Percentiles rank a stretch among this genome's conserved stretches.
Conservation (phyloP, 1,140 invertebrate species). For the Lethrus apterus region DNA sequence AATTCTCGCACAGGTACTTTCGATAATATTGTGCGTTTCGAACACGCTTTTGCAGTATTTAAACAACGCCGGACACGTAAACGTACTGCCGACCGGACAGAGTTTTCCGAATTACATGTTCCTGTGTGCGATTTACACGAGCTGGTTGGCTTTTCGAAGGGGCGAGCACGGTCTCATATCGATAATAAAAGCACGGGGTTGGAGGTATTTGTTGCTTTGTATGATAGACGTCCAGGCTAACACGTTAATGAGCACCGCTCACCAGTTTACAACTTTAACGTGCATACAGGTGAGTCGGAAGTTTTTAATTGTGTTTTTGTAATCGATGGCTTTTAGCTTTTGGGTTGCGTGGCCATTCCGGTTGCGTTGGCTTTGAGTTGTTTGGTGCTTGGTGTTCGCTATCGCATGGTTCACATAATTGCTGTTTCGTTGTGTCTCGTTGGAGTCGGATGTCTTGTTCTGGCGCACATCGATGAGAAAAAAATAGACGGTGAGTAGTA, state of each 20-base stretch:
- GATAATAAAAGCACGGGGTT: slow-evolving; percentile 61
- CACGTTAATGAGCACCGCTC: slow-evolving; percentile 65
- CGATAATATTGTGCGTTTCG: slow-evolving; percentile 65
- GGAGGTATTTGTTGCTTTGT: slow-evolving; percentile 66
- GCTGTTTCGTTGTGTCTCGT: slow-evolving; percentile 74
- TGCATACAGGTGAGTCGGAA: slow-evolving; percentile 52
- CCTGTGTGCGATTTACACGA: slow-evolving; percentile 68
- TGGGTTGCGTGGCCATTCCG: slow-evolving; percentile 82
- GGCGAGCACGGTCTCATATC: slow-evolving; percentile 53
- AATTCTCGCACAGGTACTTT: slow-evolving; percentile 68
- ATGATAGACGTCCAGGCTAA: slow-evolving; percentile 77
- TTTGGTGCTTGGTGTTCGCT: slow-evolving; percentile 60
- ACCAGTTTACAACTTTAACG: slow-evolving; percentile 58
- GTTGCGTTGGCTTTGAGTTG: slow-evolving; percentile 69
- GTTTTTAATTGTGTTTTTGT: slow-evolving; percentile 29
- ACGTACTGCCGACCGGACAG: slow-evolving; percentile 69
- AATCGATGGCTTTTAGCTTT: slow-evolving; percentile 58
- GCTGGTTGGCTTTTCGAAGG: slow-evolving; percentile 62
- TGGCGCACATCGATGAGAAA: slow-evolving; percentile 71
- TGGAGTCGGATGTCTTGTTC: slow-evolving; percentile 76
- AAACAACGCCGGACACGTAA: slow-evolving; percentile 59
- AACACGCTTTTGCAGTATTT: slow-evolving; percentile 68
- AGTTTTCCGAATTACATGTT: slow-evolving; percentile 73
- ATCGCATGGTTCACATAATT: slow-evolving; percentile 67
- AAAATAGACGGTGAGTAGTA: slow-evolving; percentile 52